Evolutionary conservation across 2,113 vertebrate genomes (phyloP).

Genomic region (Eurypyga helias): DNA sequence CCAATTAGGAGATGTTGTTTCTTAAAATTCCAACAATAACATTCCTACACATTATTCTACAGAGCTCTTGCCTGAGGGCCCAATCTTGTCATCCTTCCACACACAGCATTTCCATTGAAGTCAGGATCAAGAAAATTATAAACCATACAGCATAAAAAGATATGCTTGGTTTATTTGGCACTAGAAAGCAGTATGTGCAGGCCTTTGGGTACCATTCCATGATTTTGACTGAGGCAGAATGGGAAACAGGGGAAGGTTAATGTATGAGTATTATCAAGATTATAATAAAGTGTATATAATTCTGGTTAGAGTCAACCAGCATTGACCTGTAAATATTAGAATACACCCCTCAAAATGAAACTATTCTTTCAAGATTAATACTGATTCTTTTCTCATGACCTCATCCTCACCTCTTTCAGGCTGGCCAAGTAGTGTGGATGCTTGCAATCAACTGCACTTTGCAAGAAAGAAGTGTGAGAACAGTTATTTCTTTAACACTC

Average conservation of each 20-base stretch:
- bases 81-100: constrained; percentile 71
- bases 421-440: not conserved
- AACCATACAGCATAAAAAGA: constrained; percentile 60
- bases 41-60: constrained; percentile 51
- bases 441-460: not conserved
- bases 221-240: constrained; percentile 1
- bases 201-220: constrained; percentile 20
- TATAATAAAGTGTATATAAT: not conserved
- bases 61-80: constrained; percentile 61
- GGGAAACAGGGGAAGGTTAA: not conserved
- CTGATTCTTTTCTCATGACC: not conserved
- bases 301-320: not conserved
- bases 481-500: not conserved
- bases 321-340: not conserved
- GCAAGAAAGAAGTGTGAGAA: not conserved
- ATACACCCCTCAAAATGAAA: not conserved
- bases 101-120: constrained; percentile 69
- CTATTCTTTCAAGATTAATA: not conserved
- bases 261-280: not conserved
- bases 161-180: constrained; percentile 56
- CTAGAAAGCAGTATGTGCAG: not conserved
- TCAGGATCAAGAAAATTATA: constrained; percentile 72
- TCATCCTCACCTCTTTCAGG: not conserved
- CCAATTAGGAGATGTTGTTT: constrained; percentile 25
- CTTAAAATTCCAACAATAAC: constrained; percentile 53